Conservation (phyloP, 2,888 invertebrate genomes). For the Nomada flava region DNA sequence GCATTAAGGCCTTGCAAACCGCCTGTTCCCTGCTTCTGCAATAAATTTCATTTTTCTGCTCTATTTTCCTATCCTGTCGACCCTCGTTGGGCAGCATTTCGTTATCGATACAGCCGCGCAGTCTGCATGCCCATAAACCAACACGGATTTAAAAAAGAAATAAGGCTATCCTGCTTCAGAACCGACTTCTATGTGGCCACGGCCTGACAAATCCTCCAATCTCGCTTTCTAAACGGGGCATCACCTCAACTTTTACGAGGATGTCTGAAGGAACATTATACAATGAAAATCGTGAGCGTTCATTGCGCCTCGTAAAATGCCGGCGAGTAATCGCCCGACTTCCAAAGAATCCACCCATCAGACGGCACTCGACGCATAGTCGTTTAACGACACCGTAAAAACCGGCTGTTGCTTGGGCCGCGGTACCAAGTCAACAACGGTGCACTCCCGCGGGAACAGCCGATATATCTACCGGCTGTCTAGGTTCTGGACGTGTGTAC, state of each 20-base stretch:
- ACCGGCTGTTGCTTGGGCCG: constrained; percentile 21
- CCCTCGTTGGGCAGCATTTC: constrained; percentile 9
- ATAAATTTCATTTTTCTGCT: constrained; percentile 57
- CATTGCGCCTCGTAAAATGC: constrained; percentile 1
- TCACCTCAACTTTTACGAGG: neutral
- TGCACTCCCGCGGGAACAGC: constrained; percentile 59
- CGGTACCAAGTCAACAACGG: constrained; percentile 17
- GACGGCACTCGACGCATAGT: neutral
- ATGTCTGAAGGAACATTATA: neutral
- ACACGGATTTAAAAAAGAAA: neutral
- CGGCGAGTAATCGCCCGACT: neutral
- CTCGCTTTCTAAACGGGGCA: neutral
- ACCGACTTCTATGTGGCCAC: constrained; percentile 62
- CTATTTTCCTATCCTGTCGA: constrained; percentile 19
- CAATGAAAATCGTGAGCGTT: neutral
- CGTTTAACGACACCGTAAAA: constrained; percentile 34
- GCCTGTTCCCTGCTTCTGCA: constrained; percentile 32
- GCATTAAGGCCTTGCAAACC: constrained; percentile 59
- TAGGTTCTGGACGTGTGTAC: constrained; percentile 26
- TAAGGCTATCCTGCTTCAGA: neutral
- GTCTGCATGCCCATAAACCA: neutral
- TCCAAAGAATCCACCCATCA: neutral
- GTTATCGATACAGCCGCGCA: constrained; percentile 31
- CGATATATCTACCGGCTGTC: constrained; percentile 73
- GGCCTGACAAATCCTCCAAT: constrained; percentile 63